phyloP scores from a whole-genome alignment of 2,797 vertebrate species.

The Amphiprion clarkii region DNA sequence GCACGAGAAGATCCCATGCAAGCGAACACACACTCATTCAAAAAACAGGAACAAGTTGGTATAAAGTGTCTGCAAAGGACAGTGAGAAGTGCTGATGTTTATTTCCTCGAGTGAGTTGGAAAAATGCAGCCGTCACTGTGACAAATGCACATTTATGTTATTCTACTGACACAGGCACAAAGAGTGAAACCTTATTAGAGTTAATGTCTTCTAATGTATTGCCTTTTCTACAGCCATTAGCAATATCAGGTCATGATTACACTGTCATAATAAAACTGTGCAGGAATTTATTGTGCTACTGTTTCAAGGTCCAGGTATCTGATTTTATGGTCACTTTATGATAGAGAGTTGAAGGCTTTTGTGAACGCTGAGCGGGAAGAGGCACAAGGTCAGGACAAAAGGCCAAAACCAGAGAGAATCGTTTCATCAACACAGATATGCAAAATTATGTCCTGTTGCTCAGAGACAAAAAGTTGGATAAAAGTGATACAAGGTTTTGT shows the following conservation, averaged over 20 bases:
- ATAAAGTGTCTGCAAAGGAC: neutral
- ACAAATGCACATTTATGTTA: constrained; percentile 7
- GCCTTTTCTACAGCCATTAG: constrained; percentile 8
- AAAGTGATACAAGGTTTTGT: too few relatives aligned
- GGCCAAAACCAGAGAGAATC: constrained; percentile 9
- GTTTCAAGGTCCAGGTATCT: constrained; percentile 35
- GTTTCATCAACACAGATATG: neutral
- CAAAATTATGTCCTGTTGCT: neutral
- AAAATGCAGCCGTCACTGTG: constrained; percentile 32
- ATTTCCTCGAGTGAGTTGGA: neutral
- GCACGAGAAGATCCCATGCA: constrained; percentile 12
- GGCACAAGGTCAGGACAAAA: neutral
- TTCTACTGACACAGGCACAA: neutral
- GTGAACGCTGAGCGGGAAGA: constrained; percentile 2
- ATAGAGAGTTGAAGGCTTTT: constrained; percentile 18
- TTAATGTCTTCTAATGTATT: neutral
- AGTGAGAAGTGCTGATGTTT: constrained; percentile 20
- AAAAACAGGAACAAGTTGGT: constrained; percentile 26
- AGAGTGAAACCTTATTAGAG: neutral
- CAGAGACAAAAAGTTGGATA: neutral
- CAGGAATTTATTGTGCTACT: constrained; percentile 4
- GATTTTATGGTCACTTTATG: constrained; percentile 44
- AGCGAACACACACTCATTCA: neutral
- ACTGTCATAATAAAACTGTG: constrained; percentile 16
- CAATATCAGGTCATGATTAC: neutral